Evolutionary conservation across 2,888 invertebrate genomes (phyloP).

Genomic region (Amphipyra tragopoginis): DNA sequence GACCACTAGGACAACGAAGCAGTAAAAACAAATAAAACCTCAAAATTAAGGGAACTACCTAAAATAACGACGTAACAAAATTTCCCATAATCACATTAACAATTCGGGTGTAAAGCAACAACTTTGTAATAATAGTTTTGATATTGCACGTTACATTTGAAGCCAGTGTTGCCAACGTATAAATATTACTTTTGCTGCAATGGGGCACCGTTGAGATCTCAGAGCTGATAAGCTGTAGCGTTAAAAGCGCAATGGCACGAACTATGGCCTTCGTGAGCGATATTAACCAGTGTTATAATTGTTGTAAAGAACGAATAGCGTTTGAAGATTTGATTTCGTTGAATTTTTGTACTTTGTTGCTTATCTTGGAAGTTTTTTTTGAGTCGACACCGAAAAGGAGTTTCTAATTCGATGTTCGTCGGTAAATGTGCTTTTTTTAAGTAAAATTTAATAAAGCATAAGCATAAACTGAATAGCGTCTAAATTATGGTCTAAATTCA

Average conservation of each 20-base stretch:
- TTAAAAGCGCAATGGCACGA: constrained; percentile 67
- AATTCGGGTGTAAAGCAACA: constrained; percentile 35
- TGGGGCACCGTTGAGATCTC: constrained; percentile 45
- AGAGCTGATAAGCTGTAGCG: constrained; percentile 57
- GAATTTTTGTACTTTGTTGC: constrained; percentile 14
- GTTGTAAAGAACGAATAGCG: constrained; percentile 53
- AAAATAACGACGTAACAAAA: constrained; percentile 28
- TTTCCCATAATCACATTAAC: constrained; percentile 32
- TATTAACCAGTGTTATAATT: constrained; percentile 59
- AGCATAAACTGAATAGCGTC: too few species aligned
- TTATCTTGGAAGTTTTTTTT: constrained; percentile 32
- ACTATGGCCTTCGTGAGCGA: constrained; percentile 53
- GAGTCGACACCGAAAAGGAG: constrained; percentile 24
- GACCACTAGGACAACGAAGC: not conserved
- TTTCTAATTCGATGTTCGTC: not conserved
- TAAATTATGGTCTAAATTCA: too few species aligned
- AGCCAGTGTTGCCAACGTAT: constrained; percentile 43
- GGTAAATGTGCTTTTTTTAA: not conserved
- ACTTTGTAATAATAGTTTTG: constrained; percentile 45
- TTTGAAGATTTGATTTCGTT: constrained; percentile 37
- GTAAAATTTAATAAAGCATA: too few species aligned
- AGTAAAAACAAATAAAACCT: not conserved
- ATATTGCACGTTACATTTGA: constrained; percentile 35
- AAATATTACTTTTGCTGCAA: constrained; percentile 60
- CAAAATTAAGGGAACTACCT: constrained; percentile 15